Base-by-base conservation (phyloP, 2,888 invertebrate genomes). In the Cotesia congregata region DNA sequence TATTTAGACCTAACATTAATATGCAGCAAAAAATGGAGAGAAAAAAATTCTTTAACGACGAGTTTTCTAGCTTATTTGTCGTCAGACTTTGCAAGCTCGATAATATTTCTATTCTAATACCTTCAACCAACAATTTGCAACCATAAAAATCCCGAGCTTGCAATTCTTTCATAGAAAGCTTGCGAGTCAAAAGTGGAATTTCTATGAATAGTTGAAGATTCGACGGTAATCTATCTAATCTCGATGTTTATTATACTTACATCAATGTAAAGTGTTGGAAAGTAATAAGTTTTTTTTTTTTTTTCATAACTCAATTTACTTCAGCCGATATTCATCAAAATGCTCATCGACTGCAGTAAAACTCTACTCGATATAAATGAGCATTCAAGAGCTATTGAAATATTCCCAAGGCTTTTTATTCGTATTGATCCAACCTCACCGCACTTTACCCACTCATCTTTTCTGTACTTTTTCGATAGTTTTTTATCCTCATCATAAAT, bases 351-450 rank as follows among this genome's bases (percentile, higher is more conserved):
- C 12, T 50, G 50, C 50, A 50, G 50, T 12, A 12, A 4, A 50
- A 12, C 12, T 50, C 50, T 50, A 50, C 50, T 50, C 12, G 50
- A 50, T 50, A 50, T 50, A 50, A 50, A 50, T 50, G 50, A 50
- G 50, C 50, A 50, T 50, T 50, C 50, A 50, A 50, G 50, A 50
- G 50, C 50, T 50, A 50, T 50, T 50, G 50, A 50, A 50, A 50
- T 50, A 50, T 50, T 50, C 7, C 50, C 50, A 50, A 50, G 50
- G 50, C 50, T 50, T 50, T 50, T 50, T 50, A 50, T 50, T 50
- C 50, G 50, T 50, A 50, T 50, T 12, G 50, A 50, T 50, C 50
- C 50, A 50, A 50, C 50, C 12, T 50, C 50, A 50, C 50, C 50
- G 12, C 50, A 50, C 50, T 50, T 50, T 50, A 50, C 50, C 50